Conservation (phyloP, 2,888 invertebrate species). For the Ephialtes manifestator region DNA sequence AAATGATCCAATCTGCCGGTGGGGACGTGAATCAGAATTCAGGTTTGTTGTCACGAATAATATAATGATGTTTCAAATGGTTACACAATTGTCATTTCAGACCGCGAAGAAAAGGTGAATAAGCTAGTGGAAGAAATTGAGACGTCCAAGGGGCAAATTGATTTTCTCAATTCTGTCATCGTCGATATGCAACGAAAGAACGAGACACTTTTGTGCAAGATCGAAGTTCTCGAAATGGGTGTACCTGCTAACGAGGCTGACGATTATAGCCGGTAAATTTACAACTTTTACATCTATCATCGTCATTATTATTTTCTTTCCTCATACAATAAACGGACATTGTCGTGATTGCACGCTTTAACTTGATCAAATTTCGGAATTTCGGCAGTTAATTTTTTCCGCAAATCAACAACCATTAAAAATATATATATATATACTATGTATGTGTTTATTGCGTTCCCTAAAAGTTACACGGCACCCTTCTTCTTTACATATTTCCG, state of each 20-base stretch:
- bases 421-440: no score
- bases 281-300: background rate
- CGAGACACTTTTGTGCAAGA: conserved; percentile 92
- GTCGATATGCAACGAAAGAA: conserved; percentile 98
- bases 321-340: background rate
- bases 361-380: no score
- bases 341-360: no score
- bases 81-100: conserved; percentile 48
- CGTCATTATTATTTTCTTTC: background rate
- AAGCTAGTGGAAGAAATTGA: conserved; percentile 89
- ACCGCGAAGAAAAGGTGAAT: conserved; percentile 69
- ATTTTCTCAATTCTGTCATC: conserved; percentile 98
- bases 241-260: conserved; percentile 86
- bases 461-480: no score
- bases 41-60: conserved; percentile 69
- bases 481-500: no score
- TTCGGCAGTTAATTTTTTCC: no score
- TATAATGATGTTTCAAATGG: conserved; percentile 56
- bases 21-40: conserved; percentile 75
- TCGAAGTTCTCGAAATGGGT: conserved; percentile 92
- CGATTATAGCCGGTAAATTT: conserved; percentile 86
- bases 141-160: conserved; percentile 91
- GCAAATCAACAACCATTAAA: no score
- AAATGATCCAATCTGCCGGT: conserved; percentile 71
- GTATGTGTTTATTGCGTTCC: no score